Percentiles rank a stretch among this genome's conserved stretches.
phyloP scores from a whole-genome alignment of 2,888 invertebrate species.

The Watsonalla cultraria region DNA sequence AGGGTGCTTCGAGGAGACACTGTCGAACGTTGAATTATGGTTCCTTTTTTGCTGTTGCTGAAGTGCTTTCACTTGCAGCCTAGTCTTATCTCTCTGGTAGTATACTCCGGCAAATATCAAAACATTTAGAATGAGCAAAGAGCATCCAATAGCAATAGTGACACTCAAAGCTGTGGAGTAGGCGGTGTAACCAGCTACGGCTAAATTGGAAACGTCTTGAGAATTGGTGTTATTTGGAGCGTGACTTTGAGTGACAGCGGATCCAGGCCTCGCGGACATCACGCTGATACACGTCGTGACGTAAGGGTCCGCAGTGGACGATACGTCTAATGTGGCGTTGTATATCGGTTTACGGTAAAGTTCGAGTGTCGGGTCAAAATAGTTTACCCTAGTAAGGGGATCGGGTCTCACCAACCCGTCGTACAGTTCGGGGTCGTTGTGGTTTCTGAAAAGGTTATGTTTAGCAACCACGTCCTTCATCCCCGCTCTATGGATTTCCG shows the following conservation, averaged over 20 bases:
- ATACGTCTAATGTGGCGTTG: slow-evolving; percentile 73
- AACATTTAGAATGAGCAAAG: slow-evolving; percentile 87
- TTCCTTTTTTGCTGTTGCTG: slow-evolving; percentile 86
- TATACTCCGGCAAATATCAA: slow-evolving; percentile 91
- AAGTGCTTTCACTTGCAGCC: slow-evolving; percentile 85
- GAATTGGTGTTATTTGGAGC: slow-evolving; percentile 81
- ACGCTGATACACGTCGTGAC: slow-evolving; percentile 85
- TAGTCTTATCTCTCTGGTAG: slow-evolving; percentile 87
- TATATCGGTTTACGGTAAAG: slow-evolving; percentile 80
- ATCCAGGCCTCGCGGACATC: slow-evolving; percentile 82
- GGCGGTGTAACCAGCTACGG: slow-evolving; percentile 87
- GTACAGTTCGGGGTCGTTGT: slow-evolving; percentile 92
- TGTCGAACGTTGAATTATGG: slow-evolving; percentile 75
- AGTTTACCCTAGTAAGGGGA: slow-evolving; percentile 83
- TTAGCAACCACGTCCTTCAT: slow-evolving; percentile 93
- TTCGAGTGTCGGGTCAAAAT: slow-evolving; percentile 80
- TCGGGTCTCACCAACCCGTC: slow-evolving; percentile 93
- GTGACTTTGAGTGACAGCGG: slow-evolving; percentile 63
- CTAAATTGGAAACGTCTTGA: slow-evolving; percentile 88
- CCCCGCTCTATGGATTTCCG: slow-evolving; percentile 92
- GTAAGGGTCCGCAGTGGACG: slow-evolving; percentile 80
- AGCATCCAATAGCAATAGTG: slow-evolving; percentile 90
- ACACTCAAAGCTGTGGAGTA: slow-evolving; percentile 88
- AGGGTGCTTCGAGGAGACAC: slow-evolving; percentile 83
- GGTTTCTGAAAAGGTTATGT: slow-evolving; percentile 94